Base-by-base conservation (phyloP, 2,113 vertebrate species). In the Neotoma lepida region DNA sequence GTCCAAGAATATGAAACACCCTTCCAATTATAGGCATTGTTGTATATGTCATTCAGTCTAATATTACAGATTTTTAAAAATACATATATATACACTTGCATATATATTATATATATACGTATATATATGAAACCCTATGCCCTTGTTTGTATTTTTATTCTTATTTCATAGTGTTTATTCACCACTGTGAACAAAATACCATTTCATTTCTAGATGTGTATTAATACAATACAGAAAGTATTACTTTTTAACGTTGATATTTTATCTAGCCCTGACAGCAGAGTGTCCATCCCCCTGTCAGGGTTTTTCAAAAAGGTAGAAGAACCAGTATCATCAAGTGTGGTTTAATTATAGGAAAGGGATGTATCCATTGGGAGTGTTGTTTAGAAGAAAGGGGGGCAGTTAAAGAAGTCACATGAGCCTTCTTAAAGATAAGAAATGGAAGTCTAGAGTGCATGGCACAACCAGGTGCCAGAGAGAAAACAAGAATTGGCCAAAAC, bases 71-170 rank as follows among this genome's bases (percentile, higher is more conserved):
- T 81, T 66, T 91, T 91, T 51, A 10, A 10, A 20, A 22, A 58
- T 7, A 22, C 20, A 58, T 22, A 58, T 6, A 35, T 35, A 20
- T n/a, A n/a, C n/a, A n/a, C n/a, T n/a, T n/a, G n/a, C n/a, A n/a
- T n/a, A n/a, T n/a, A n/a, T n/a, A n/a, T n/a, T n/a, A n/a, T n/a
- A 4, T 18, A 33, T 33, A 35, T 35, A 33, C 1, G 24, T 49
- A 20, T 17, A 9, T 39, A n/a, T n/a, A n/a, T n/a, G n/a, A 24
- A 33, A 68, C 41, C 26, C 33, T 90, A 3, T 94, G 28, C 26
- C 49, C 61, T 95, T 96, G 71, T 51, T 91, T 91, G 9, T 88
- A 78, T 66, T 61, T 92, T 93, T 84, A 63, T 93, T 88, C 64
- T 39, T 86, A 68, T 58, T 84, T 89, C 80, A 22, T 70, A 51